Base-by-base conservation (phyloP, 1,140 invertebrate species). In the Phocides pigmalion region DNA sequence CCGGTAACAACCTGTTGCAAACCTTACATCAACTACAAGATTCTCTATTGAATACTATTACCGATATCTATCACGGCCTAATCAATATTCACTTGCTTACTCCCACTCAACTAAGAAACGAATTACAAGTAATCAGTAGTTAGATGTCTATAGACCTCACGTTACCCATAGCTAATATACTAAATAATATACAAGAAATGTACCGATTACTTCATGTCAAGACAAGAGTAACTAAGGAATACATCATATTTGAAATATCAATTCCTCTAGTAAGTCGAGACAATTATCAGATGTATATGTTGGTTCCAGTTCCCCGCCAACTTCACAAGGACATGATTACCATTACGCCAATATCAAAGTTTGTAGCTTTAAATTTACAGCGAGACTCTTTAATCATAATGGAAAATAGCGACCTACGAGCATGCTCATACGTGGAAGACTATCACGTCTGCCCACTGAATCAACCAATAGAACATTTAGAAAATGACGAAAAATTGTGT, bases 61-160 rank as follows among this genome's bases (percentile, higher is more conserved):
- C 62, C 5, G 62, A 68, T 20, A 53, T 68, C 20, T 64, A 68
- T 46, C 54, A 68, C 16, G 62, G 62, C 41, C 54, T 61, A 61
- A 9, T 68, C 17, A 68, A 49, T 9, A 3, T 64, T 9, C 54
- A 68, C 39, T 12, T 68, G 41, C 44, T 68, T 15, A 59, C 20
- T 49, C 66, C 66, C 4, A 20, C 35, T 0, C 62, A 68, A 47
- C 8, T 68, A 2, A 39, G 53, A 6, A 15, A 17, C 14, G 63
- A 65, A 22, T 16, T 65, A 14, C 53, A 25, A 41, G 50, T 16
- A 12, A 65, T 65, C 2, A 42, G 42, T 3, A 14, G 32, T n/a
- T 35, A 17, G 1, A 50, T 65, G 32, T n/a, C 51, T 12, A 47
- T 20, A 5, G 42, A 61, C 2, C 8, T 61, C 1, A 37, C 54